A percentile compares a stretch with the other conserved stretches of the same genome.
Evolutionary conservation across 2,888 invertebrate genomes (phyloP).

Genomic region (Drosophila multiciliata): DNA sequence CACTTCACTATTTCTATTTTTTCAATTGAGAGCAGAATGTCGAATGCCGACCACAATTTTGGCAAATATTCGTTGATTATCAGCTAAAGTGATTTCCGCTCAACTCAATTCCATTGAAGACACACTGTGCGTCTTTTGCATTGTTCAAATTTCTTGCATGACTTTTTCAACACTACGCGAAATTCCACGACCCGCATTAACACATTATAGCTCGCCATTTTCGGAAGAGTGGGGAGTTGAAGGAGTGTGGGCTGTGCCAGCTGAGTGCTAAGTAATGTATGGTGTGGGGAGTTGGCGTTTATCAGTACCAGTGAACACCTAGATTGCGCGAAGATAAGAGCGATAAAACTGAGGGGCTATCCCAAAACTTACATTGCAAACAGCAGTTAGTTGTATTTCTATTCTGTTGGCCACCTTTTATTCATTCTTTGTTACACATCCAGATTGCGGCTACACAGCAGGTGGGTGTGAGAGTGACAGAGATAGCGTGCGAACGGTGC

Average conservation of each 20-base stretch:
- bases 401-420: conserved; percentile 43
- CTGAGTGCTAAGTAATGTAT: background rate
- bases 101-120: background rate
- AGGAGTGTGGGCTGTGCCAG: background rate
- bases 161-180: conserved; percentile 18
- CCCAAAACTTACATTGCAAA: background rate
- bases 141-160: conserved; percentile 11
- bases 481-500: background rate
- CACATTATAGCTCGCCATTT: conserved; percentile 15
- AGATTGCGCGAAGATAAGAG: conserved; percentile 62
- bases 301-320: conserved; percentile 62
- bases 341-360: conserved; percentile 48
- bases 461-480: conserved; percentile 11
- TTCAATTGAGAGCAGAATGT: background rate
- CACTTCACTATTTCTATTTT: background rate
- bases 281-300: conserved; percentile 34
- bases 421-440: conserved; percentile 58
- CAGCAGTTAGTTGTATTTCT: conserved; percentile 29
- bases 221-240: background rate
- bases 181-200: conserved; percentile 17
- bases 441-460: conserved; percentile 34
- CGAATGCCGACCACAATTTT: background rate
- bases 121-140: background rate
- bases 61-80: background rate
- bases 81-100: background rate